phyloP scores from a whole-genome alignment of 2,113 vertebrate genomes.

The Dinomys branickii region DNA sequence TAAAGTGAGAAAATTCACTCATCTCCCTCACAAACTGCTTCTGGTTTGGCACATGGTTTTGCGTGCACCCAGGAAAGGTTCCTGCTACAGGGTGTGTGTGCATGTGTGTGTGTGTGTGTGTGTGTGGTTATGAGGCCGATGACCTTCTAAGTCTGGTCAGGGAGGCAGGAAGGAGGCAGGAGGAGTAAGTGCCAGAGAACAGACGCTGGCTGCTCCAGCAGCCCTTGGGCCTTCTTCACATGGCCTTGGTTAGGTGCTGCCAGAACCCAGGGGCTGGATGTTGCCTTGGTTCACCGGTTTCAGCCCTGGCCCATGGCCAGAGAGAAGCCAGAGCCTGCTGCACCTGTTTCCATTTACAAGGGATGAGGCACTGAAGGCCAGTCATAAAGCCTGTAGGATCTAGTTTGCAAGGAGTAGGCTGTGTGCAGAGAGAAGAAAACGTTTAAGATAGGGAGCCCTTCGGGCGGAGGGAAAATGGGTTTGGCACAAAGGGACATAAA shows the following conservation, averaged over 20 bases:
- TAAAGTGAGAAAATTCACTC: background rate
- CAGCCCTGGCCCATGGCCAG: background rate
- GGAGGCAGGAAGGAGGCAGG: background rate
- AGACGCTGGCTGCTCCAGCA: accelerated
- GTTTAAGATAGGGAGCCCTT: too few species aligned
- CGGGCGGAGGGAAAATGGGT: background rate
- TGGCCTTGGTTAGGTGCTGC: too few species aligned
- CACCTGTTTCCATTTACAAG: background rate
- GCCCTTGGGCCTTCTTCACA: background rate
- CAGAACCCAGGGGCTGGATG: background rate
- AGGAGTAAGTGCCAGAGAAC: background rate
- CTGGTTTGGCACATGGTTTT: background rate
- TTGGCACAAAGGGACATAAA: too few species aligned
- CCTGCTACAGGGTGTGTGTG: background rate
- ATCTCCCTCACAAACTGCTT: background rate
- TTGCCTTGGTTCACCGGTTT: background rate
- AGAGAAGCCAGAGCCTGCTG: background rate
- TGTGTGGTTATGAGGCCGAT: background rate
- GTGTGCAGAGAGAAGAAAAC: too few species aligned
- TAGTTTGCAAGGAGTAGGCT: background rate
- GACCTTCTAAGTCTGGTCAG: background rate
- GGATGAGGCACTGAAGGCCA: background rate
- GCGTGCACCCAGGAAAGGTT: background rate
- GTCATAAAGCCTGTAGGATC: accelerated
- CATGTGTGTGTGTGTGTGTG: background rate